Conservation (phyloP, 2,888 invertebrate species). For the Merodon equestris region DNA sequence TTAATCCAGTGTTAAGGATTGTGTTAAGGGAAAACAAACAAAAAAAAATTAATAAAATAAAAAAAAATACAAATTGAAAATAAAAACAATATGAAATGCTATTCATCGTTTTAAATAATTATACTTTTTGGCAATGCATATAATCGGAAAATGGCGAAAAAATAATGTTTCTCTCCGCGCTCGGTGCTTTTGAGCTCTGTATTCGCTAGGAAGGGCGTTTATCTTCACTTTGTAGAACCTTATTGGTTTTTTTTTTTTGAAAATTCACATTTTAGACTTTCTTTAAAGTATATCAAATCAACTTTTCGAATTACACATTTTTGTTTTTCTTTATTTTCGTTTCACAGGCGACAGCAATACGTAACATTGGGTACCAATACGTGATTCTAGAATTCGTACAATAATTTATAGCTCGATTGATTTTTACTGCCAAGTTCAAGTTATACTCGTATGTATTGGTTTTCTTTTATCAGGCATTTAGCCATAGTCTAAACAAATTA, state of each 20-base stretch:
- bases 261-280: too few species aligned
- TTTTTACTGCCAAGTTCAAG: constrained; percentile 59
- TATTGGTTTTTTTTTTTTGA: too few species aligned
- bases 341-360: constrained; percentile 62
- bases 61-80: constrained; percentile 45
- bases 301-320: constrained; percentile 33
- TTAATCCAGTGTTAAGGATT: constrained; percentile 32
- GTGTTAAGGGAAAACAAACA: constrained; percentile 26
- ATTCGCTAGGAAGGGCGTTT: too few species aligned
- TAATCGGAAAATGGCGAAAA: constrained; percentile 61
- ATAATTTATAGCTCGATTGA: constrained; percentile 34
- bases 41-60: constrained; percentile 17
- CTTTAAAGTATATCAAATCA: not conserved
- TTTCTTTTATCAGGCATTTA: constrained; percentile 33
- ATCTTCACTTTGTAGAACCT: too few species aligned
- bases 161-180: constrained; percentile 28
- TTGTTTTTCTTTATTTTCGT: constrained; percentile 50
- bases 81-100: constrained; percentile 14
- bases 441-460: constrained; percentile 42
- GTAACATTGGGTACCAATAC: constrained; percentile 57
- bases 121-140: constrained; percentile 66
- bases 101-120: constrained; percentile 61
- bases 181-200: too few species aligned
- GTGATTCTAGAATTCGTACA: constrained; percentile 52
- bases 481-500: constrained; percentile 31